phyloP scores from a whole-genome alignment of 2,888 invertebrate genomes.

The Omphaloscelis lunosa region DNA sequence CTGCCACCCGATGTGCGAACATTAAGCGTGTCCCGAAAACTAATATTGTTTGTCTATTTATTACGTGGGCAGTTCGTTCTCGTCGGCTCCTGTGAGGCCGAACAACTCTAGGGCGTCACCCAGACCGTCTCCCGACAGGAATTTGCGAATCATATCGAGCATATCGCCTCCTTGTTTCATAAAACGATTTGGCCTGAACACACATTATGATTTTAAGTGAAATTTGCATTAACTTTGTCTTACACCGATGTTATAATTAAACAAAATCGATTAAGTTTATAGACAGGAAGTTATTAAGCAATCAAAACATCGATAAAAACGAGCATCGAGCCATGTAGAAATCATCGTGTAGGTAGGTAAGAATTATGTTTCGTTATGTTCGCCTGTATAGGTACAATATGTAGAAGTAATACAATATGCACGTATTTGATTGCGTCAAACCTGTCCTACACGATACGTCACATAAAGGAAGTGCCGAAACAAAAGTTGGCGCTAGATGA shows the following conservation, averaged over 20 bases:
- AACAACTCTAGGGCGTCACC: conserved; percentile 82
- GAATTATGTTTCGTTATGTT: conserved; percentile 30
- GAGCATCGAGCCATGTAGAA: conserved; percentile 16
- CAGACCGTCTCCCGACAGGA: conserved; percentile 84
- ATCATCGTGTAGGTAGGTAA: conserved; percentile 14
- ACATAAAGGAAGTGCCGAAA: conserved; percentile 42
- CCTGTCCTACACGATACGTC: conserved; percentile 41
- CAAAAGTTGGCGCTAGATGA: conserved; percentile 53
- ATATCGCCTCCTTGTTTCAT: conserved; percentile 77
- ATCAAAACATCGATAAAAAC: conserved; percentile 15
- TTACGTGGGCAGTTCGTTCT: conserved; percentile 84
- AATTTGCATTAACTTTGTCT: conserved; percentile 18
- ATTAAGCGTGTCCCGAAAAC: conserved; percentile 74
- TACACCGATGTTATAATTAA: background rate
- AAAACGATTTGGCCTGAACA: conserved; percentile 82
- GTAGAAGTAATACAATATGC: conserved; percentile 29
- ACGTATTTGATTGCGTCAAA: conserved; percentile 38
- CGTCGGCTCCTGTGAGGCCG: conserved; percentile 78
- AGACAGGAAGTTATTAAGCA: conserved; percentile 12
- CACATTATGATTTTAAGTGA: conserved; percentile 69
- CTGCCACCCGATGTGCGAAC: conserved; percentile 75
- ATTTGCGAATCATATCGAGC: conserved; percentile 84
- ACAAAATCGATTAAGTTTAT: conserved; percentile 27
- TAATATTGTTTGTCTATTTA: conserved; percentile 62
- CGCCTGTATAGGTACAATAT: background rate